A percentile compares a stretch with the other conserved stretches of the same genome.
Evolutionary conservation across 2,797 vertebrate species (phyloP).

Genomic region (Neomorphus geoffroyi): DNA sequence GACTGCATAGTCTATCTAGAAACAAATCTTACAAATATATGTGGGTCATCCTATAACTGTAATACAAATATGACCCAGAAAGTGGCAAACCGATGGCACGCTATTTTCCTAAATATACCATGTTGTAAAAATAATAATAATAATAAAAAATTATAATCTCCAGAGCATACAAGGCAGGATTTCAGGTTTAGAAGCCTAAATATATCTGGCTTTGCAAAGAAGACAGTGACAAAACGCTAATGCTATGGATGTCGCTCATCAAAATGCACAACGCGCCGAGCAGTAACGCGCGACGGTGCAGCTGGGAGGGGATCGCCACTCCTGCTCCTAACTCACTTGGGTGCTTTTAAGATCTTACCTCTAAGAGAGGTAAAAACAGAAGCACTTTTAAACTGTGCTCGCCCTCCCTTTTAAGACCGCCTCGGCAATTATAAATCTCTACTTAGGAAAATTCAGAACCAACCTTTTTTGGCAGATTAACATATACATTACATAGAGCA

Average conservation of each 20-base stretch:
- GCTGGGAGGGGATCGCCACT: background rate
- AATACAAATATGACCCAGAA: conserved; percentile 17
- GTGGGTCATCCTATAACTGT: background rate
- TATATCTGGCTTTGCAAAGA: conserved; percentile 30
- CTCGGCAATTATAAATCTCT: background rate
- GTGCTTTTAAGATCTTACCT: background rate
- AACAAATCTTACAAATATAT: background rate
- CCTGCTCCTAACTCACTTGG: background rate
- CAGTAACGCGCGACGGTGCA: background rate
- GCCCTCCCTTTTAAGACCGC: background rate
- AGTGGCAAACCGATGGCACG: background rate
- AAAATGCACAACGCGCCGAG: background rate
- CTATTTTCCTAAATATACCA: background rate
- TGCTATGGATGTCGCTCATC: background rate
- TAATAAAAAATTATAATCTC: background rate
- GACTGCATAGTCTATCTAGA: background rate
- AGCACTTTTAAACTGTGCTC: background rate
- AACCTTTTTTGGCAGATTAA: background rate
- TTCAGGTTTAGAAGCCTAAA: conserved; percentile 50
- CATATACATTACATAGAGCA: background rate
- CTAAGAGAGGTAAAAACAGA: background rate
- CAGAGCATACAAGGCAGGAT: background rate
- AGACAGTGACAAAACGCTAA: conserved; percentile 50
- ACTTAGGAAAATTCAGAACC: conserved; percentile 34
- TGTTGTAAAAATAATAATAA: background rate